phyloP scores from a whole-genome alignment of 2,113 vertebrate genomes.

The Pantherophis guttatus region DNA sequence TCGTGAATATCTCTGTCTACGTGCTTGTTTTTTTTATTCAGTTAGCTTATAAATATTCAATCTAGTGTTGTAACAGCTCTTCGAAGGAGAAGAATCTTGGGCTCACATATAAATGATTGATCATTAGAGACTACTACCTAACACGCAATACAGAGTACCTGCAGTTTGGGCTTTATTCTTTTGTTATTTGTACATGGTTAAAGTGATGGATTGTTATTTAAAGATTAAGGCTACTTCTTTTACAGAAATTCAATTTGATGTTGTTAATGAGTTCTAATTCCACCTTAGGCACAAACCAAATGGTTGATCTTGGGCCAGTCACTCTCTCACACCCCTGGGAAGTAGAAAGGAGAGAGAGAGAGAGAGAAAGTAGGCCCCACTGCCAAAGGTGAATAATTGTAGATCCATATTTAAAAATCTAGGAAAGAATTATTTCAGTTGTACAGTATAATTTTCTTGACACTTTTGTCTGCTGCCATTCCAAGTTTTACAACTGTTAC shows the following conservation, averaged over 20 bases:
- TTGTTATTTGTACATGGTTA: background rate
- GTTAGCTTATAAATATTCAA: background rate
- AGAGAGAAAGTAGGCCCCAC: background rate
- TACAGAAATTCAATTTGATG: background rate
- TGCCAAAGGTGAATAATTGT: background rate
- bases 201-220: background rate
- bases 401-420: background rate
- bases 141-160: background rate
- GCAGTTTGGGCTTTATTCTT: background rate
- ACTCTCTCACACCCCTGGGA: background rate
- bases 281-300: background rate
- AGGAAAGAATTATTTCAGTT: background rate
- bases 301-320: background rate
- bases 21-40: background rate
- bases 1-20: background rate
- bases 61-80: background rate
- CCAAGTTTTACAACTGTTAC: background rate
- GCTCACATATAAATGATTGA: background rate
- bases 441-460: background rate
- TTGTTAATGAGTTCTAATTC: background rate
- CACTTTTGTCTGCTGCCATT: background rate
- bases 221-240: background rate
- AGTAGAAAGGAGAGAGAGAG: background rate
- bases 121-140: background rate
- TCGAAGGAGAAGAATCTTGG: background rate